These are phyloP conservation scores for Jacana jacana DNA, from an alignment of 2,113 vertebrate genomes.

Conservation along the genomic window DNA sequence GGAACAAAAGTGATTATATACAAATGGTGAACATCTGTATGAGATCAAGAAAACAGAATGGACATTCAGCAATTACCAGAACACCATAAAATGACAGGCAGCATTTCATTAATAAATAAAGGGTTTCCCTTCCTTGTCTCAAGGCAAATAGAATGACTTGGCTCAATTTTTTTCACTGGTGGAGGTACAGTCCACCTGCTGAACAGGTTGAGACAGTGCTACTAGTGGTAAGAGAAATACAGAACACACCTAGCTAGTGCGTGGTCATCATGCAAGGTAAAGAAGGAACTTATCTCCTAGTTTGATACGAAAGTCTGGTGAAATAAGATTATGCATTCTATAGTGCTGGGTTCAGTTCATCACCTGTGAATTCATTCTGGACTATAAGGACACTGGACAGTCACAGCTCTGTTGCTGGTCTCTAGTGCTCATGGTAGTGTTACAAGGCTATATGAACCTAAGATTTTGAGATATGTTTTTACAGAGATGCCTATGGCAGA, in stretches of 20 bases:
- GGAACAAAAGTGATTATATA: not conserved
- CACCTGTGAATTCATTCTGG: not conserved
- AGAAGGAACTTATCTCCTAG: not conserved
- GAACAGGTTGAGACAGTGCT: not conserved
- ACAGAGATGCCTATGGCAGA: not conserved
- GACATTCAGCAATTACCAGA: not conserved
- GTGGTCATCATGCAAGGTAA: not conserved
- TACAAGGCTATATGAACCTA: not conserved
- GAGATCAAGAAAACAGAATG: not conserved
- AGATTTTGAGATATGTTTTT: not conserved
- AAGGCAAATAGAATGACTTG: not conserved
- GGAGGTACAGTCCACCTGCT: not conserved
- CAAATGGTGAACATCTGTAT: not conserved
- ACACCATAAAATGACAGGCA: not conserved
- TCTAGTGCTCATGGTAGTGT: not conserved
- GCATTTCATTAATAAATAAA: not conserved
- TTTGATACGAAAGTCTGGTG: not conserved
- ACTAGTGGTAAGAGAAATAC: not conserved
- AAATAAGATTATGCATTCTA: not conserved
- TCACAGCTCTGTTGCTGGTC: not conserved
- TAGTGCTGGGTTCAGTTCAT: not conserved
- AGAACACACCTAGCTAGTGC: not conserved
- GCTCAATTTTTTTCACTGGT: not conserved
- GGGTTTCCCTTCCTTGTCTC: not conserved
- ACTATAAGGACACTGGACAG: not conserved